phyloP scores from a whole-genome alignment of 2,113 vertebrate species.

The Notothenia rossii region DNA sequence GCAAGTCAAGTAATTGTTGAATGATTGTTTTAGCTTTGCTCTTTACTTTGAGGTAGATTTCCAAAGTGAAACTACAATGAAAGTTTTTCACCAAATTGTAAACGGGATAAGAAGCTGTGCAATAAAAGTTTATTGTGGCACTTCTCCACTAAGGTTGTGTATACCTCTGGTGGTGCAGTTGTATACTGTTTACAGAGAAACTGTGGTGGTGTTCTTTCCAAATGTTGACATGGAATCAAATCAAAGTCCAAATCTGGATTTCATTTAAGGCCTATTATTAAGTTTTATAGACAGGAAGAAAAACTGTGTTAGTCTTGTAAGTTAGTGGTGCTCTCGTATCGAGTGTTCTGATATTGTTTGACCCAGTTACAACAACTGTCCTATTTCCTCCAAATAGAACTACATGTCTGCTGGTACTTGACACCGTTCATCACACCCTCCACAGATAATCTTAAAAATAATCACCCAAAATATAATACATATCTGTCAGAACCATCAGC shows the following conservation, averaged over 20 bases:
- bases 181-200: constrained; percentile 14
- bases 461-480: too few species aligned
- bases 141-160: neutral
- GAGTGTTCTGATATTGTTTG: constrained; percentile 36
- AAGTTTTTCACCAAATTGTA: neutral
- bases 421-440: constrained; percentile 10
- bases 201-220: constrained; percentile 16
- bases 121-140: constrained; percentile 11
- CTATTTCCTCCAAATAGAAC: constrained; percentile 49
- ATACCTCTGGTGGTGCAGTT: constrained; percentile 2
- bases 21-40: neutral
- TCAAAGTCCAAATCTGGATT: constrained; percentile 18
- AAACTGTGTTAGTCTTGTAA: constrained; percentile 5
- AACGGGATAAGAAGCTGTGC: constrained; percentile 1
- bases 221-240: constrained; percentile 22
- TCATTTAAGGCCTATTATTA: constrained; percentile 9
- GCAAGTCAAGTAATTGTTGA: neutral
- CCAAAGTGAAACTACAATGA: neutral
- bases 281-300: constrained; percentile 9
- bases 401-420: constrained; percentile 16
- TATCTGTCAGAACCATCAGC: too few species aligned
- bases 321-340: constrained; percentile 24
- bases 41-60: neutral
- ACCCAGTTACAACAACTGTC: constrained; percentile 46
- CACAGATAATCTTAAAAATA: constrained; percentile 16